A percentile compares a stretch with the other conserved stretches of the same genome.
Conservation (phyloP, 2,888 invertebrate genomes). For the Drosophila barbarae region DNA sequence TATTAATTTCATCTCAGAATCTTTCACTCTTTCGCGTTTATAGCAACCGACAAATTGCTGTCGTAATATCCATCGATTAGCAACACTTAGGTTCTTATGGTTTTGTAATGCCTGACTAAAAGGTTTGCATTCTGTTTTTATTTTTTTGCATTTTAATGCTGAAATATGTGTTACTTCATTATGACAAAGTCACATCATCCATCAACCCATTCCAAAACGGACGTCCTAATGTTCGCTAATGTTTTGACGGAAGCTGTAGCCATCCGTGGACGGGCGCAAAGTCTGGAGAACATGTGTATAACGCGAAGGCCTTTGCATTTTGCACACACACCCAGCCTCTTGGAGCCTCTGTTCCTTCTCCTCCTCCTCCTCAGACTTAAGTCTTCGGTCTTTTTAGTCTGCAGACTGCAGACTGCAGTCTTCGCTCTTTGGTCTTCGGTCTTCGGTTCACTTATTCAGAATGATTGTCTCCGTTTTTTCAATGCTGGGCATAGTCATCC, state of each 20-base stretch:
- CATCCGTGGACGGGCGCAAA: conserved; percentile 26
- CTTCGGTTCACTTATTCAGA: conserved; percentile 63
- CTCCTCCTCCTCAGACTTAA: neutral
- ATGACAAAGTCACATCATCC: conserved; percentile 21
- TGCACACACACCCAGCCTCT: conserved; percentile 17
- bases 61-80: conserved; percentile 12
- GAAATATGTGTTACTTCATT: conserved; percentile 21
- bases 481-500: conserved; percentile 52
- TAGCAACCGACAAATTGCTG: neutral
- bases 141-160: conserved; percentile 4
- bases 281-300: conserved; percentile 22
- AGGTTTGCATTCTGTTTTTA: conserved; percentile 3
- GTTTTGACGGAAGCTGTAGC: conserved; percentile 54
- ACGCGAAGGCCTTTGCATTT: conserved; percentile 27
- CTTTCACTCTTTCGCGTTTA: neutral
- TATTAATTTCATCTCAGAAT: neutral
- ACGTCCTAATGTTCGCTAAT: conserved; percentile 40
- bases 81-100: conserved; percentile 1
- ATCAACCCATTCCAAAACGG: conserved; percentile 25
- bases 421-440: conserved; percentile 39
- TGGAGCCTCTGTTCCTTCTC: conserved; percentile 13
- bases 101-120: conserved; percentile 3
- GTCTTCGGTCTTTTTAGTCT: conserved; percentile 12
- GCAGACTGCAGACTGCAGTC: conserved; percentile 16
- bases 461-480: conserved; percentile 57